phyloP scores from a whole-genome alignment of 2,797 vertebrate genomes.

The Chromis chromis region DNA sequence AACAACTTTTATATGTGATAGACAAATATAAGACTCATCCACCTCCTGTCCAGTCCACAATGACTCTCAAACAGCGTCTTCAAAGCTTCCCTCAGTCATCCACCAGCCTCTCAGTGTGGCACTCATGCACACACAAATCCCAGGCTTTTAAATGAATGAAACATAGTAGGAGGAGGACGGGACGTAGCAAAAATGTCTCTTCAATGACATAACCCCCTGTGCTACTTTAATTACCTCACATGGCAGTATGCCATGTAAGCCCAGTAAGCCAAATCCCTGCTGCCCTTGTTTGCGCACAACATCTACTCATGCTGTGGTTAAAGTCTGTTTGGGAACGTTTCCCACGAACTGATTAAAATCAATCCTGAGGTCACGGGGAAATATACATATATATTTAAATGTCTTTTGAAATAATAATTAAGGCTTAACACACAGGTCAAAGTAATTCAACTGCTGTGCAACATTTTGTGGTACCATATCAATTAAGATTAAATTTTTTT shows the following conservation, averaged over 20 bases:
- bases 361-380: slow-evolving; percentile 18
- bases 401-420: no score
- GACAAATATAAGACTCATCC: neutral
- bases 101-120: neutral
- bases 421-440: slow-evolving; percentile 8
- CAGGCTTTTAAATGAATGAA: slow-evolving; percentile 45
- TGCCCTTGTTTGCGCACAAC: slow-evolving; percentile 63
- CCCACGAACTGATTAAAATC: slow-evolving; percentile 57
- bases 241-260: slow-evolving; percentile 51
- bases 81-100: neutral
- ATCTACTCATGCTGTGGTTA: slow-evolving; percentile 38
- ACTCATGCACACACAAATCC: slow-evolving; percentile 17
- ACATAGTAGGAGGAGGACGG: slow-evolving; percentile 3
- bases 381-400: slow-evolving; percentile 13
- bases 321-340: slow-evolving; percentile 55
- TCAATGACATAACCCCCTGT: slow-evolving; percentile 48
- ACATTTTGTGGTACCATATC: neutral
- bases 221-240: slow-evolving; percentile 64
- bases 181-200: slow-evolving; percentile 23
- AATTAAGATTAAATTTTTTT: neutral
- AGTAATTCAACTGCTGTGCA: slow-evolving; percentile 1
- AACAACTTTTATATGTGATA: no score
- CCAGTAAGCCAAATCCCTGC: slow-evolving; percentile 72
- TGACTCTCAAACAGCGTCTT: neutral
- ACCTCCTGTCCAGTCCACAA: neutral